Evolutionary conservation across 2,888 invertebrate species (phyloP), one percentile per base, ranked within the genome.

Genomic region (Lacanobia wlatinum): DNA sequence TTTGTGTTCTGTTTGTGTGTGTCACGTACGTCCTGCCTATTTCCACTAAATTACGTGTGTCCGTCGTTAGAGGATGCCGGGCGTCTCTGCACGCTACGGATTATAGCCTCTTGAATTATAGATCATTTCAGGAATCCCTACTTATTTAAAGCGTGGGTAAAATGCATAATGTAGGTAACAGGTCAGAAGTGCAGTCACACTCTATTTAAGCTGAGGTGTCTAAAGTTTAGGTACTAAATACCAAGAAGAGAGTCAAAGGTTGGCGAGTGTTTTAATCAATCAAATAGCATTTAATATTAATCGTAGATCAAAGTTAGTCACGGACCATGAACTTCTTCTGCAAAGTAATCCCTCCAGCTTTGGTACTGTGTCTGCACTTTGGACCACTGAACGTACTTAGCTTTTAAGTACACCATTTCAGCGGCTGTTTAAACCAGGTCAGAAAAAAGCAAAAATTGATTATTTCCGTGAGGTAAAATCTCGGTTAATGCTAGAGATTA

Each of bases 1-100:
- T 53, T 56, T 38, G 43, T 28, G 10, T n/a, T 23, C 18, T 50
- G 23, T 16, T 34, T 52, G 34, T 40, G 55, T 53, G 56, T 55
- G 23, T 68, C 80, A 83, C 83, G 80, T 78, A 53, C 66, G 61
- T 23, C 50, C 66, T 60, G 48, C 58, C 77, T 68, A 61, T 67
- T 64, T 73, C 21, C 56, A 58, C 64, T 70, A 64, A 78, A 80
- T 62, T 73, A 73, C 61, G 67, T 68, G 70, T 61, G 73, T 28
- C 74, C 64, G 64, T 61, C 66, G 79, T 68, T 67, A 73, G 59
- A 59, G 59, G 59, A 78, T 73, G 73, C 69, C 73, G 34, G 52
- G 52, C 61, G 50, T 23, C 48, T 70, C 56, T 38, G 38, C 62
- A 56, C 48, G 53, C 52, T 55, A 23, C 46, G 63, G 69, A 63